Evolutionary conservation across 2,888 invertebrate genomes (phyloP).

Genomic region (Globia sparganii): DNA sequence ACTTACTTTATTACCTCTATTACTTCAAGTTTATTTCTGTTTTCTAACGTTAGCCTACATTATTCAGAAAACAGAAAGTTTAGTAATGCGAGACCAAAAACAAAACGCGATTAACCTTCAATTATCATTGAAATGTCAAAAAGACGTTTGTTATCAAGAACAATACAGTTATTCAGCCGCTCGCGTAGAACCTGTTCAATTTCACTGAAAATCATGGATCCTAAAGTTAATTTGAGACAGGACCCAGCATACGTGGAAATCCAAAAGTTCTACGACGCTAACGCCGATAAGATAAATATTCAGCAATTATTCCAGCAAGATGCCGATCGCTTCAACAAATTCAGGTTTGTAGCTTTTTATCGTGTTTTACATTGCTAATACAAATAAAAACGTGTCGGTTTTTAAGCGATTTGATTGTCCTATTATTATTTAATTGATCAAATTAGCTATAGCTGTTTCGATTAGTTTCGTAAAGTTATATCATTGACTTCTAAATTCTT

Average conservation of each 20-base stretch:
- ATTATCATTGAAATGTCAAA: conserved; percentile 88
- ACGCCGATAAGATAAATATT: conserved; percentile 94
- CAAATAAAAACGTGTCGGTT: conserved; percentile 46
- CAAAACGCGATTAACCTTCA: conserved; percentile 87
- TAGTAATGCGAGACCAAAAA: conserved; percentile 54
- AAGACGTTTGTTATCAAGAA: conserved; percentile 84
- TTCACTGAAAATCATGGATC: conserved; percentile 82
- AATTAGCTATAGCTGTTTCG: conserved; percentile 1
- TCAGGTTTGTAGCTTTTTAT: conserved; percentile 92
- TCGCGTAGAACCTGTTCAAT: conserved; percentile 69
- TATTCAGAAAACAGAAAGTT: conserved; percentile 31
- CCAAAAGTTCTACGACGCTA: conserved; percentile 93
- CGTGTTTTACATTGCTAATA: conserved; percentile 50
- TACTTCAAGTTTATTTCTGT: not conserved
- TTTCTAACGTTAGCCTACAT: not conserved
- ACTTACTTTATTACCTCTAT: too few relatives aligned
- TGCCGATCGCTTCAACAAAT: conserved; percentile 95
- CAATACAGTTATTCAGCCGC: conserved; percentile 73
- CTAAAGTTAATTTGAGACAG: conserved; percentile 83
- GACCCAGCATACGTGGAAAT: conserved; percentile 94
- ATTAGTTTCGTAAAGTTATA: conserved; percentile 56
- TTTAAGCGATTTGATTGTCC: not conserved
- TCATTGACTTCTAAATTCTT: conserved; percentile 67
- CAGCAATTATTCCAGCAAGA: conserved; percentile 95
- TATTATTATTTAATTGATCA: conserved; percentile 3